A percentile compares a stretch with the other conserved stretches of the same genome.
Evolutionary conservation across 1,140 invertebrate genomes (phyloP).

Genomic region (Pseudobourletiella spinata): DNA sequence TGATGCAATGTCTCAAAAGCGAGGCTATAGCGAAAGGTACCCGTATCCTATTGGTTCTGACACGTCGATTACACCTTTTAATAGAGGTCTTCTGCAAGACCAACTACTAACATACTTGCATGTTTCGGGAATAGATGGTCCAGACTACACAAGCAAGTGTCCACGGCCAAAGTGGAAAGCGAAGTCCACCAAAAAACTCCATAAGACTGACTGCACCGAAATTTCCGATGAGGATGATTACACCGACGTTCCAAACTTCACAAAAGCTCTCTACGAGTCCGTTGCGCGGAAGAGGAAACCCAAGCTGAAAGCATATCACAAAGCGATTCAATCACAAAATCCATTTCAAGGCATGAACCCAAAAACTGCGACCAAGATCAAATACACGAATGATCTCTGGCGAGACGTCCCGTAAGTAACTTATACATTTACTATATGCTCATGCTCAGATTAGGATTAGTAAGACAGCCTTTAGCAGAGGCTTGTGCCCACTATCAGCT

Average conservation of each 20-base stretch:
- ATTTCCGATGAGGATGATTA: background rate
- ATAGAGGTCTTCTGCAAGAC: background rate
- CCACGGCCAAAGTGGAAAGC: background rate
- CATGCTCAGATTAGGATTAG: no score
- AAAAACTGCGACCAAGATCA: background rate
- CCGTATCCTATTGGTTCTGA: background rate
- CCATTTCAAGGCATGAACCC: background rate
- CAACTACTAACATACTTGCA: background rate
- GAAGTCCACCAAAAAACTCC: background rate
- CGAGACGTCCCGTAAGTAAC: background rate
- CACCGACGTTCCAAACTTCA: background rate
- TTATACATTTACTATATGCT: background rate
- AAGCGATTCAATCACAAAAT: background rate
- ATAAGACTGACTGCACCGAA: no score
- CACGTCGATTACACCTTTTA: background rate
- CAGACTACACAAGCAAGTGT: no score
- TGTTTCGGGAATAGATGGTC: no score
- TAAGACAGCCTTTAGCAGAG: no score
- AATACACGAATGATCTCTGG: conserved; percentile 6
- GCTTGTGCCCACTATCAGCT: no score
- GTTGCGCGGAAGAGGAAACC: background rate
- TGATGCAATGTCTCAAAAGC: background rate
- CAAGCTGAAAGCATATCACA: background rate
- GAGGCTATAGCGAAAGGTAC: background rate
- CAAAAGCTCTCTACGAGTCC: conserved; percentile 1